These are phyloP conservation scores for Saccostrea cuccullata DNA, from an alignment of 1,140 invertebrate species.

Conservation along the genomic window DNA sequence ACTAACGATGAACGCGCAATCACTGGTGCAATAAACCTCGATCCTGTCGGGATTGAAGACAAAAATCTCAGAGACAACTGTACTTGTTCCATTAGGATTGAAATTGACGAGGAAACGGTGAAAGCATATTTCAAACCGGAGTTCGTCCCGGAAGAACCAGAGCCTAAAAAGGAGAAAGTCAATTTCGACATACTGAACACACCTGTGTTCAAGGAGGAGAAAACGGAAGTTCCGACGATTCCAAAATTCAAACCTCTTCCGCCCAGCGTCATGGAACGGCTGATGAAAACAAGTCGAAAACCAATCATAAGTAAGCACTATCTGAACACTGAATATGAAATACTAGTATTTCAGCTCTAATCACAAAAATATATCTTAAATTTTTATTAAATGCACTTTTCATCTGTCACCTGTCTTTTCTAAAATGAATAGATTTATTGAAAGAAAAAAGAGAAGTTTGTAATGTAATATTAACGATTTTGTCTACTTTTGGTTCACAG, in stretches of 20 bases:
- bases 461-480: neutral
- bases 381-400: neutral
- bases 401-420: neutral
- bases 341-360: neutral
- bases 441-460: neutral
- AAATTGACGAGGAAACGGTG: slow-evolving; percentile 66
- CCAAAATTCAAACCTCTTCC: slow-evolving; percentile 63
- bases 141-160: slow-evolving; percentile 64
- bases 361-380: neutral
- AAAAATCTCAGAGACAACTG: slow-evolving; percentile 58
- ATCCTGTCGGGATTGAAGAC: slow-evolving; percentile 60
- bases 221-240: slow-evolving; percentile 52
- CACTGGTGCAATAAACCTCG: slow-evolving; percentile 63
- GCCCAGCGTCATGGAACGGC: slow-evolving; percentile 60
- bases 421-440: neutral
- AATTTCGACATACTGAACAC: slow-evolving; percentile 58
- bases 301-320: slow-evolving; percentile 62
- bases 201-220: slow-evolving; percentile 55
- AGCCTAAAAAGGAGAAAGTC: slow-evolving; percentile 65
- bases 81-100: slow-evolving; percentile 63
- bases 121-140: slow-evolving; percentile 69
- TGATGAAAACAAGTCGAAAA: slow-evolving; percentile 64
- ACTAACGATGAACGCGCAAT: slow-evolving; percentile 65
- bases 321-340: neutral
- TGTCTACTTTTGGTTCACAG: slow-evolving; percentile 18